phyloP scores from a whole-genome alignment of 1,140 invertebrate genomes.

The Hermetia illucens region DNA sequence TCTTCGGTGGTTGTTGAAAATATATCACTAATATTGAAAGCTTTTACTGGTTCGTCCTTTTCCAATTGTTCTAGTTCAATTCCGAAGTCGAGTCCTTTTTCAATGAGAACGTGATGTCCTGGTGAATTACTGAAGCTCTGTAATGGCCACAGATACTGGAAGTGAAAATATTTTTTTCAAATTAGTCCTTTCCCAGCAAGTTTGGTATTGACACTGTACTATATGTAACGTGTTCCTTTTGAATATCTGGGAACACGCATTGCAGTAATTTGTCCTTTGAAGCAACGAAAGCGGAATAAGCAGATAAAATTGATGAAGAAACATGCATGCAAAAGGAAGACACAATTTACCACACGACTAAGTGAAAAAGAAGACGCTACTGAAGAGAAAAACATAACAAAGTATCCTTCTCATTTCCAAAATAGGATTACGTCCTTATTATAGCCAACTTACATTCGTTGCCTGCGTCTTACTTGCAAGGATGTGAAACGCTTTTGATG shows the following conservation, averaged over 20 bases:
- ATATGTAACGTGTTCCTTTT: not conserved
- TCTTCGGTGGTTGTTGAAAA: slow-evolving; percentile 8
- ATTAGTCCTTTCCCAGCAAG: not conserved
- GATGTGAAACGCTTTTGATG: too few relatives aligned
- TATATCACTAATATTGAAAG: not conserved
- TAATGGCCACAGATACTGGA: slow-evolving; percentile 55
- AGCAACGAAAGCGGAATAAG: not conserved
- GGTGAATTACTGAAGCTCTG: slow-evolving; percentile 48
- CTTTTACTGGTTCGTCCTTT: slow-evolving; percentile 18
- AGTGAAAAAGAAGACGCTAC: too few relatives aligned
- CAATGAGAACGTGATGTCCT: slow-evolving; percentile 36
- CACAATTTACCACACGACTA: too few relatives aligned
- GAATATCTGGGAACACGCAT: not conserved
- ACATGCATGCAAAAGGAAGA: too few relatives aligned
- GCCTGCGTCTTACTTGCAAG: too few relatives aligned
- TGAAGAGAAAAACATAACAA: too few relatives aligned
- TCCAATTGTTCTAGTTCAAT: slow-evolving; percentile 20
- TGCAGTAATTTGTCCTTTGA: not conserved
- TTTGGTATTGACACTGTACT: not conserved
- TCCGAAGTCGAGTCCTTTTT: slow-evolving; percentile 21
- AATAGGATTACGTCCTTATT: too few relatives aligned
- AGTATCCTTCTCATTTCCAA: too few relatives aligned
- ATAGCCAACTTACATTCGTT: too few relatives aligned
- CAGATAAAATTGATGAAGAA: not conserved
- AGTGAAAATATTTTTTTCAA: slow-evolving; percentile 13